Evolutionary conservation across 2,888 invertebrate species (phyloP), one percentile per base, ranked within the genome.

Genomic region (Drosophila maculinotata): DNA sequence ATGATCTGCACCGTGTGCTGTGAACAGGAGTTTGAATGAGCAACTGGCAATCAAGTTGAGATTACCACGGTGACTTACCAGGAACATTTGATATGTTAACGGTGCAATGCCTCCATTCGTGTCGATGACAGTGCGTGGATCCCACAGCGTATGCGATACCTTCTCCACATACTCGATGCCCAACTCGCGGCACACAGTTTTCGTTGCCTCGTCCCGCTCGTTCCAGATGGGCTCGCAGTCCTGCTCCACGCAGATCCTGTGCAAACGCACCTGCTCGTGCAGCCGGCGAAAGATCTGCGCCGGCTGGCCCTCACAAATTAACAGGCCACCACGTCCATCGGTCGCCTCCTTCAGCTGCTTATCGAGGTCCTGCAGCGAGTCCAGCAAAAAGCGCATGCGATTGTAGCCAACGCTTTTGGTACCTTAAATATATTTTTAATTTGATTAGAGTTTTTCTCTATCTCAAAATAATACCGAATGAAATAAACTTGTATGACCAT

Each of bases 191-290:
- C 95, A 95, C 14, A 93, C 88, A 0, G 71, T 59, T 75, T 93
- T 93, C 0, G 95, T 94, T 3, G 90, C 83, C 15, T 93, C 92
- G 88, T 95, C 95, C 1, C 95, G 92, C 0, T 91, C 90, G 8
- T 92, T 93, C 95, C 95, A 95, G 44, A 94, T 93, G 0, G 95
- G 95, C 90, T 95, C 95, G 80, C 95, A 95, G 81, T 95, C 95
- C 89, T 94, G 93, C 83, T 94, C 94, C 86, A 93, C 94, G 77
- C 93, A 93, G 7, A 94, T 84, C 72, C 91, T 92, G 38, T 91
- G 91, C 52, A 94, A 83, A 88, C 93, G 93, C 76, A 94, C 92
- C 74, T 94, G 93, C 80, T 94, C 92, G 90, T 94, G 93, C 1
- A 95, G 91, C 2, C 92, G 90, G 0, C 91, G 89, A 70, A 95